A percentile compares a stretch with the other conserved stretches of the same genome.
Conservation (phyloP, 2,888 invertebrate species). For the Callyntrura guangdongensis region DNA sequence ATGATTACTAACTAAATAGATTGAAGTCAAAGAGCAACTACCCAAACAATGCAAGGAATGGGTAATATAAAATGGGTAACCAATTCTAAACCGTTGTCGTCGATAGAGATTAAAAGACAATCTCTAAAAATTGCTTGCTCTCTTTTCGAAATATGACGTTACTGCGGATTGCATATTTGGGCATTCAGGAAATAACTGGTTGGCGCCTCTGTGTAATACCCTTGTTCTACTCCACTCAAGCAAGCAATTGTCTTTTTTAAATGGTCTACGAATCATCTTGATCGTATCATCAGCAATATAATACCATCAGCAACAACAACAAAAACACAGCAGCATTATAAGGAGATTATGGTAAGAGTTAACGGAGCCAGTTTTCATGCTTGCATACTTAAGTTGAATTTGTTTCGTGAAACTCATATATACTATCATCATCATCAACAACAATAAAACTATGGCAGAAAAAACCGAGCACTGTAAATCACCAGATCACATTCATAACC, state of each 20-base stretch:
- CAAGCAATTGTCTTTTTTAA: slow-evolving; percentile 59
- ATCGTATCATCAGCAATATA: slow-evolving; percentile 40
- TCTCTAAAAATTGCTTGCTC: slow-evolving; percentile 53
- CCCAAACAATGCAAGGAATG: background rate
- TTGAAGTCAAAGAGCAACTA: background rate
- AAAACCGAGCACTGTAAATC: slow-evolving; percentile 46
- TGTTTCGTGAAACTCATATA: background rate
- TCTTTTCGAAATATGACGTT: slow-evolving; percentile 56
- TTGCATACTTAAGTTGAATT: background rate
- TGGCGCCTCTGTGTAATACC: slow-evolving; percentile 65
- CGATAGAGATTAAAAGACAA: slow-evolving; percentile 27
- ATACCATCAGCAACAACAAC: slow-evolving; percentile 22
- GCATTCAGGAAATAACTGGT: slow-evolving; percentile 73
- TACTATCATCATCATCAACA: background rate
- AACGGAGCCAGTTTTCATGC: slow-evolving; percentile 61
- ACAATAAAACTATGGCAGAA: slow-evolving; percentile 3
- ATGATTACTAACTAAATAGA: no score
- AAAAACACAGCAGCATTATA: slow-evolving; percentile 8
- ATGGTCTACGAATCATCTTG: slow-evolving; percentile 56
- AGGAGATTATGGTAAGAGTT: slow-evolving; percentile 66
- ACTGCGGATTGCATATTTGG: slow-evolving; percentile 60
- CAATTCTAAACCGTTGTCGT: slow-evolving; percentile 28
- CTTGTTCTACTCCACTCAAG: slow-evolving; percentile 28
- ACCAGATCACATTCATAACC: slow-evolving; percentile 30
- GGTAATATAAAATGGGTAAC: slow-evolving; percentile 6